Evolutionary conservation across 2,888 invertebrate species (phyloP), one percentile per base, ranked within the genome.

Genomic region (Sussaba pulchella): DNA sequence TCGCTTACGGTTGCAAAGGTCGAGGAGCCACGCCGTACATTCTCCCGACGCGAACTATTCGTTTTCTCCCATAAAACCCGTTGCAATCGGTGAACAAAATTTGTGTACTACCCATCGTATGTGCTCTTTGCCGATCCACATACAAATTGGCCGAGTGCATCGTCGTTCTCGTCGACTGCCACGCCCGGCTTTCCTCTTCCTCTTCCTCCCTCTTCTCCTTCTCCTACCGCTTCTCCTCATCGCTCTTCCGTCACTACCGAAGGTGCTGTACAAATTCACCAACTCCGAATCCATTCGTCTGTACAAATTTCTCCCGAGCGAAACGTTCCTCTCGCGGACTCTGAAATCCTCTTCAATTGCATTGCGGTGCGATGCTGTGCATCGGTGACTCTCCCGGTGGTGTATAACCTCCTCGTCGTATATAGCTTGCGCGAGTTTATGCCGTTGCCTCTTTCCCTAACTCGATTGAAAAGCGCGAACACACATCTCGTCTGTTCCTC

Each of bases 131-230:
- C 36, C 66, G 39, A 66, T 66, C n/a, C 50, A 19, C 19, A 36
- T 61, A 19, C 19, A 72, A 61, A 72, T 61, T 61, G 39, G 3
- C 63, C 41, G 41, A 61, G 41, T 21, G 1, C 61, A n/a, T 2
- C 61, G 12, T 21, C 39, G 61, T 61, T 17, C 61, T 61, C 41
- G 61, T 41, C 41, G 43, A 43, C 41, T 8, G 45, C 66, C 64
- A 66, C 66, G 54, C 73, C 73, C 72, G 41, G 4, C 41, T n/a
- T 73, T 12, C n/a, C 52, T 52, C 52, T 19, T 39, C 19, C 67
- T 39, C 26, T 10, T 26, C 31, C 41, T 39, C 26, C n/a, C 50
- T 64, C 14, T 45, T 26, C 47, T 10, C 17, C 12, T 39, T 66
- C 17, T 31, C 19, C 50, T 6, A n/a, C 52, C 39, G 52, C 21